Conservation (phyloP, 2,113 vertebrate species). For the Esox niger region DNA sequence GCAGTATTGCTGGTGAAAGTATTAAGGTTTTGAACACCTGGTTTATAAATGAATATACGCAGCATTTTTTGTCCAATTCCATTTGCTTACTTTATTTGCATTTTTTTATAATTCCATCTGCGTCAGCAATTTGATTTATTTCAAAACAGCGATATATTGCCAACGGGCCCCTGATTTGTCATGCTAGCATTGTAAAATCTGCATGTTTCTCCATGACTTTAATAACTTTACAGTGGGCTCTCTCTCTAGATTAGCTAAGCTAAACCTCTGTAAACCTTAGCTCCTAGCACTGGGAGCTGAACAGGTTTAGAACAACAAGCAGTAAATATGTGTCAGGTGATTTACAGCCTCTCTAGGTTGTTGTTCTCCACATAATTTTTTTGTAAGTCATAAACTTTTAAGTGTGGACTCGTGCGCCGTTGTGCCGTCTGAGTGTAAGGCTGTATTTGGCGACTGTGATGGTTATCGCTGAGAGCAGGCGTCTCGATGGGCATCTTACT, state of each 20-base stretch:
- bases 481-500: constrained; percentile 27
- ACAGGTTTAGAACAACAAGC: background rate
- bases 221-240: constrained; percentile 28
- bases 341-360: constrained; percentile 40
- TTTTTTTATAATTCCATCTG: background rate
- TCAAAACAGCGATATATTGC: background rate
- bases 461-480: constrained; percentile 25
- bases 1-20: too few species aligned
- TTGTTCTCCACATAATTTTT: constrained; percentile 20
- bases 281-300: constrained; percentile 9
- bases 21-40: too few species aligned
- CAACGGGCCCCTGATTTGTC: constrained; percentile 29
- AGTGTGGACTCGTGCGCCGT: constrained; percentile 28
- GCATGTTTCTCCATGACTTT: constrained; percentile 37
- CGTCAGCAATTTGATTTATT: background rate
- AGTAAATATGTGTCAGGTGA: constrained; percentile 25
- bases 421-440: too few species aligned
- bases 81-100: background rate
- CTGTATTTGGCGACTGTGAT: constrained; percentile 8
- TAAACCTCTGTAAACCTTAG: background rate
- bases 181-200: constrained; percentile 45
- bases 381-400: constrained; percentile 49
- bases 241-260: too few species aligned
- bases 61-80: background rate
- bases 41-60: too few species aligned